Conservation (phyloP, 2,113 vertebrate species). For the Erpornis zantholeuca region DNA sequence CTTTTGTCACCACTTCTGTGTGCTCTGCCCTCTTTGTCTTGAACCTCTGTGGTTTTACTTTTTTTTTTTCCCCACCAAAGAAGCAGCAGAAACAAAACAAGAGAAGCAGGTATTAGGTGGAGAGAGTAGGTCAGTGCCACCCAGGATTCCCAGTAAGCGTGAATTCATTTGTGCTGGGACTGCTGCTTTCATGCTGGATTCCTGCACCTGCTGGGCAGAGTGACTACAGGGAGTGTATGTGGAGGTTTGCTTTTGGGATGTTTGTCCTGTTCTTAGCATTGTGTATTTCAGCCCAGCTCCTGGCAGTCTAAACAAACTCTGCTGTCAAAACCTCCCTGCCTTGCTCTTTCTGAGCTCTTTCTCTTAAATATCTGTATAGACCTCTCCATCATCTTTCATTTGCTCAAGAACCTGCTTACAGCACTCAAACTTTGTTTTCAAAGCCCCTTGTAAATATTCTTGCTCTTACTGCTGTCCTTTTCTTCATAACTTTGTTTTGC, state of each 20-base stretch:
- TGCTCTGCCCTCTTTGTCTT: neutral
- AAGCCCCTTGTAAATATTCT: neutral
- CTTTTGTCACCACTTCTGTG: neutral
- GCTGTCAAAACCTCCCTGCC: neutral
- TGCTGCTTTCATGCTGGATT: neutral
- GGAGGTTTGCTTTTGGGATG: neutral
- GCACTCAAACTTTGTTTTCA: neutral
- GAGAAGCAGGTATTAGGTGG: neutral
- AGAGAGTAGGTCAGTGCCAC: neutral
- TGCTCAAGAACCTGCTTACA: neutral
- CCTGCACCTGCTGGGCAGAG: neutral
- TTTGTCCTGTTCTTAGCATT: neutral
- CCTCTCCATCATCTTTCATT: neutral
- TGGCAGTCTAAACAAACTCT: neutral
- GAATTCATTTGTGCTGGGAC: neutral
- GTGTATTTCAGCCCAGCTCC: neutral
- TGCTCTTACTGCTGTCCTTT: neutral
- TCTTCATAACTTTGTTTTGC: neutral
- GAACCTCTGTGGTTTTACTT: neutral
- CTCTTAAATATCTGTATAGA: neutral
- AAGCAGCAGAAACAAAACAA: neutral
- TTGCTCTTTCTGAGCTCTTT: neutral
- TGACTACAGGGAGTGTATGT: neutral
- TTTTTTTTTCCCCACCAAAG: fast-evolving
- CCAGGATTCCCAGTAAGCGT: neutral